A percentile compares a stretch with the other conserved stretches of the same genome.
Evolutionary conservation across 2,797 vertebrate genomes (phyloP).

Genomic region (Uromys caudimaculatus): DNA sequence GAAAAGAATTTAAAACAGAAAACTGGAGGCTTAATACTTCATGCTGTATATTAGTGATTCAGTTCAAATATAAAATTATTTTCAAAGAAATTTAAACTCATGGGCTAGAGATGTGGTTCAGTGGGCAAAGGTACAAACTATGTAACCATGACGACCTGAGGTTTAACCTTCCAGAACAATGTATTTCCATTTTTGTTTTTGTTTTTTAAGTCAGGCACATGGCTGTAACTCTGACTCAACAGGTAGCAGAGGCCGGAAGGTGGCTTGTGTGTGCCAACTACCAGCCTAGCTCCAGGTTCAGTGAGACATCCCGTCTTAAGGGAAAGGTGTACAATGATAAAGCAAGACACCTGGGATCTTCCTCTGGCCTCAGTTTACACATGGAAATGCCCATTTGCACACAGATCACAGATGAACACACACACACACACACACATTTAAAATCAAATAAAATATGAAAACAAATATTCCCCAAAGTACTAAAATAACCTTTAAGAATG

Average conservation of each 20-base stretch:
- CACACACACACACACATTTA: background rate
- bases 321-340: background rate
- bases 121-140: background rate
- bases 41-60: too few relatives aligned
- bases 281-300: background rate
- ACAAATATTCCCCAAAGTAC: background rate
- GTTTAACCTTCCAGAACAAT: background rate
- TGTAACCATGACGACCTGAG: background rate
- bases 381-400: background rate
- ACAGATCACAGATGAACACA: background rate
- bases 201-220: background rate
- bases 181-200: too few relatives aligned
- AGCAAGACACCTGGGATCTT: background rate
- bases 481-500: background rate
- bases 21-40: too few relatives aligned
- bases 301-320: background rate
- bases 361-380: background rate
- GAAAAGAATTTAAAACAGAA: too few relatives aligned
- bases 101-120: background rate
- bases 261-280: background rate
- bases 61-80: too few relatives aligned
- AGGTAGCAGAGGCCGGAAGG: background rate
- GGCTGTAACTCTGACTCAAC: background rate
- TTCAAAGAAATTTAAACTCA: too few relatives aligned
- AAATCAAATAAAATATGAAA: slow-evolving; percentile 36